Base-by-base conservation (phyloP, 1,140 invertebrate species). In the Mizuhopecten yessoensis region DNA sequence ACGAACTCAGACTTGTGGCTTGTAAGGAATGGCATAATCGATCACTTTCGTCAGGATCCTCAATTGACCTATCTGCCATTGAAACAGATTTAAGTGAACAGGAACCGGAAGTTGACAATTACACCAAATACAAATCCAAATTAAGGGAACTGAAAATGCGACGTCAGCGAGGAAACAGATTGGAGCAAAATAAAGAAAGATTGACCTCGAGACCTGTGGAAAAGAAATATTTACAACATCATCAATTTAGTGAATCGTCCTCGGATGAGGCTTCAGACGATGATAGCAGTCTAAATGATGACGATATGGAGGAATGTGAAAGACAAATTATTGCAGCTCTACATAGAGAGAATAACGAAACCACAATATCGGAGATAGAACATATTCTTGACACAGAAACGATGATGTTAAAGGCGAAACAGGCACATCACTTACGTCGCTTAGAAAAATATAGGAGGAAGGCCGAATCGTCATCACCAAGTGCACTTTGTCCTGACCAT, bases 21-120 rank as follows among this genome's bases (percentile, higher is more conserved):
- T 75, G 57, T 75, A 75, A 29, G 29, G 57, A 75, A n/a, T 75
- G 57, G 57, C 57, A 75, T n/a, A n/a, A n/a, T n/a, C n/a, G n/a
- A n/a, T n/a, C n/a, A n/a, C n/a, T n/a, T 29, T 75, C n/a, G 5
- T 29, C 57, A 5, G 5, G 57, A 7, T 7, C n/a, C 1, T 5
- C n/a, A 2, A 75, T 1, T 5, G 23, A 75, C 0, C 0, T 3
- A 29, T 9, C 23, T 9, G 1, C 57, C 1, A 29, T n/a, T 29
- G 15, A n/a, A 29, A 9, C 57, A 75, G 3, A 23, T 29, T 29
- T 17, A 75, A 17, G 23, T 75, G 57, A 75, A 29, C n/a, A 23
- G n/a, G 57, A 29, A 5, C 5, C 57, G 11, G n/a, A 75, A 9
- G 57, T 29, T 29, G 57, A 75, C 57, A 75, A 75, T 1, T 75